Percentiles rank a stretch among this genome's conserved stretches.
Conservation (phyloP, 2,797 vertebrate genomes). For the Lagodon rhomboides region DNA sequence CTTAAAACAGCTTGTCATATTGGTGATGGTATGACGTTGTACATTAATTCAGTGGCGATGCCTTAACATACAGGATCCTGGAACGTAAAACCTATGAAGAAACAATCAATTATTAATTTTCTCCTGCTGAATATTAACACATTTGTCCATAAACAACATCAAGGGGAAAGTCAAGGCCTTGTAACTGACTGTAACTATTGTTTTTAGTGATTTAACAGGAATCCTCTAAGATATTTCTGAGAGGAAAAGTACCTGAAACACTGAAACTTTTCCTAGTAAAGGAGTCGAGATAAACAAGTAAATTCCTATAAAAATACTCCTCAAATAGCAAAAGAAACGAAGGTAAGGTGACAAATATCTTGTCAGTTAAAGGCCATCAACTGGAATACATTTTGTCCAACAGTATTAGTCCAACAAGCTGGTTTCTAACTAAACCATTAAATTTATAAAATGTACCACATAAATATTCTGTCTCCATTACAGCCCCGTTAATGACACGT, state of each 20-base stretch:
- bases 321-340: neutral
- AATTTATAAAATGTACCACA: neutral
- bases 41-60: neutral
- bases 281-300: too few relatives aligned
- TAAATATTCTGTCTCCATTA: conserved; percentile 7
- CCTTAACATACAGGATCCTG: neutral
- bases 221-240: too few relatives aligned
- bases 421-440: neutral
- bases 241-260: neutral
- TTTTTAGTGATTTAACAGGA: too few relatives aligned
- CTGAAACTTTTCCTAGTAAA: neutral
- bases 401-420: neutral
- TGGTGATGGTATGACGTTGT: neutral
- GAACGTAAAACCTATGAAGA: neutral
- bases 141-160: neutral
- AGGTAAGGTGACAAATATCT: neutral
- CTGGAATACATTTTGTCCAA: neutral
- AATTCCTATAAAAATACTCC: neutral
- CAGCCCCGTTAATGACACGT: conserved; percentile 14
- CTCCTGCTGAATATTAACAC: neutral
- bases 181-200: too few relatives aligned
- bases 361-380: neutral
- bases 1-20: neutral
- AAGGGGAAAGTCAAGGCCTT: neutral
- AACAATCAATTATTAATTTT: neutral